These are phyloP conservation scores for Lagodon rhomboides DNA, from an alignment of 2,797 vertebrate genomes.

Conservation along the genomic window DNA sequence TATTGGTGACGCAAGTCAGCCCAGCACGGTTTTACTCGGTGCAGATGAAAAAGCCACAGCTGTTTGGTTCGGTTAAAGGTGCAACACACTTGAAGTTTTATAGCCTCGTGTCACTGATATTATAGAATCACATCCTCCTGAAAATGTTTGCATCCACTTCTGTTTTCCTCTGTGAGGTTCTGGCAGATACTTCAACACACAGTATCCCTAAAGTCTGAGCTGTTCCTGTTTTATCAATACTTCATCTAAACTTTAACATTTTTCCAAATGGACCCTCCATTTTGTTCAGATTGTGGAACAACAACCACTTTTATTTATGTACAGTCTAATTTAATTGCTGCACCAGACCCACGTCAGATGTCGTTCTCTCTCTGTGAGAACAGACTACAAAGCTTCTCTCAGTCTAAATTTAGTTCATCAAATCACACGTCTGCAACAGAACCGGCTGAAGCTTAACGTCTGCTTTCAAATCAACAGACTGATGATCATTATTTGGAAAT, in stretches of 20 bases:
- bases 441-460: constrained; percentile 11
- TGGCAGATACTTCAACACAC: neutral
- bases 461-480: constrained; percentile 55
- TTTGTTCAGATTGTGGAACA: neutral
- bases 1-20: no score
- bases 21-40: no score
- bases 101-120: no score
- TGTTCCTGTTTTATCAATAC: neutral
- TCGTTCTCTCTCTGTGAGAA: neutral
- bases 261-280: neutral
- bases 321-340: constrained; percentile 7
- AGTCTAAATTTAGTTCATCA: constrained; percentile 33
- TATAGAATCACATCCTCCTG: neutral
- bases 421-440: constrained; percentile 22
- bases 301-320: neutral
- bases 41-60: no score
- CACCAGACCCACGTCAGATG: constrained; percentile 6
- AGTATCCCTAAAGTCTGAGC: neutral
- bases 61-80: no score
- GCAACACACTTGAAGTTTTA: no score
- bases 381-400: constrained; percentile 18
- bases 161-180: neutral
- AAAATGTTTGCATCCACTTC: neutral
- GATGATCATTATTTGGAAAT: constrained; percentile 62
- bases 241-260: neutral